Conservation (phyloP, 53 echinoderm and acorn worm species). For the Astropecten irregularis region DNA sequence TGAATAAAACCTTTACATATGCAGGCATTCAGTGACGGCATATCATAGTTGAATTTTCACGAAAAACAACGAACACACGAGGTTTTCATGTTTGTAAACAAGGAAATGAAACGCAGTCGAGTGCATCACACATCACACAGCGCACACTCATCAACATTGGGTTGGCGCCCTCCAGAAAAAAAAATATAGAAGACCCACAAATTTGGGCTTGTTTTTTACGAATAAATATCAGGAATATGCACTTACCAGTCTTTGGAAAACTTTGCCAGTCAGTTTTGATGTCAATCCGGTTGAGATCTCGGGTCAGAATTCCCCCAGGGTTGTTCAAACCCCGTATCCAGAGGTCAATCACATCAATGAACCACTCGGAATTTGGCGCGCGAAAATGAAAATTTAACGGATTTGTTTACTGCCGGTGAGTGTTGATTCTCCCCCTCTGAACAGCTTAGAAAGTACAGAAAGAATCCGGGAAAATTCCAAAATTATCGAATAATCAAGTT, state of each 20-base stretch:
- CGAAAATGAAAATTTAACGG: slow-evolving; percentile 80
- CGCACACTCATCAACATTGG: not conserved
- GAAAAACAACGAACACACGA: not conserved
- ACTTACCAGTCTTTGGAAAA: slow-evolving; percentile 51
- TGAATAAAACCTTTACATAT: not conserved
- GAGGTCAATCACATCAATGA: slow-evolving; percentile 84
- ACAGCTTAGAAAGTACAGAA: slow-evolving; percentile 10
- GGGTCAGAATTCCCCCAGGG: slow-evolving; percentile 64
- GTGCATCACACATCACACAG: slow-evolving; percentile 3
- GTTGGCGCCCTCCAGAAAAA: slow-evolving; percentile 48
- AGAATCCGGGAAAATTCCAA: slow-evolving; percentile 14
- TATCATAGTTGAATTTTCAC: not conserved
- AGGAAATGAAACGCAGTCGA: slow-evolving; percentile 47
- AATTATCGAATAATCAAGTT: slow-evolving; percentile 35
- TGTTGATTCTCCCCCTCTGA: slow-evolving; percentile 18
- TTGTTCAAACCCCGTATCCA: slow-evolving; percentile 53
- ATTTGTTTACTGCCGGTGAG: slow-evolving; percentile 34
- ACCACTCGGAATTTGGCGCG: slow-evolving; percentile 88
- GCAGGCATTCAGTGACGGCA: not conserved
- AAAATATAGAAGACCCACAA: not conserved
- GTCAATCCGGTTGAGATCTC: slow-evolving; percentile 19
- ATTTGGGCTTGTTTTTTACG: slow-evolving; percentile 7
- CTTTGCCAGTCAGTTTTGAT: slow-evolving; percentile 41
- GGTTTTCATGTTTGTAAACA: slow-evolving; percentile 48
- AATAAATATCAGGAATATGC: slow-evolving; percentile 4